Evolutionary conservation across 2,113 vertebrate species (phyloP).

Genomic region (Butorides virescens): DNA sequence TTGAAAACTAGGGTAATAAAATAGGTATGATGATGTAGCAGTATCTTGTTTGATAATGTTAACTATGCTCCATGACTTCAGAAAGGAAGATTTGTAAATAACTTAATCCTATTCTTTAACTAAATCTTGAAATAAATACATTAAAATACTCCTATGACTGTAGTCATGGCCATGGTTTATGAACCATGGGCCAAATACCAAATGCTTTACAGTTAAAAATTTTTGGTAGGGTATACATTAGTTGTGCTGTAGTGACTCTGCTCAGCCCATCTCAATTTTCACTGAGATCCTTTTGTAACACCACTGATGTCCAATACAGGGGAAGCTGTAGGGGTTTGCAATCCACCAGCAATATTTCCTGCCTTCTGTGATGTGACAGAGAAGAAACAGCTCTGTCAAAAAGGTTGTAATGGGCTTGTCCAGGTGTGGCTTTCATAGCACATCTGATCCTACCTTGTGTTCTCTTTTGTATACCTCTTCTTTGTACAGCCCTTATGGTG

Average conservation of each 20-base stretch:
- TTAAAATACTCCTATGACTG: background rate
- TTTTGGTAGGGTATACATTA: background rate
- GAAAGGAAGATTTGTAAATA: background rate
- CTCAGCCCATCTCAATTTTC: background rate
- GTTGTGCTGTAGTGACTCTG: background rate
- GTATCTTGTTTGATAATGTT: background rate
- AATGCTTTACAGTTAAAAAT: background rate
- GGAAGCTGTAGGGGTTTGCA: background rate
- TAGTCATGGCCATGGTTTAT: background rate
- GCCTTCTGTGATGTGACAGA: background rate
- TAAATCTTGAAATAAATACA: background rate
- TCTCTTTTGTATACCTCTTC: background rate
- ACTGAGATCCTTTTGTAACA: background rate
- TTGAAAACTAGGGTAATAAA: background rate
- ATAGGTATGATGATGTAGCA: background rate
- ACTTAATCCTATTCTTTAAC: background rate
- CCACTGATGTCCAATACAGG: background rate
- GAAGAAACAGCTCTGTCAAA: background rate
- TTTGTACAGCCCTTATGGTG: background rate
- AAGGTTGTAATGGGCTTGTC: background rate
- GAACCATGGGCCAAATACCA: background rate
- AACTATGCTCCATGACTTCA: background rate
- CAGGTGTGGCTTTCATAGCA: background rate
- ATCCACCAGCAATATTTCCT: background rate
- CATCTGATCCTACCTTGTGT: background rate